Percentiles rank a stretch among this genome's conserved stretches.
Evolutionary conservation across 2,113 vertebrate species (phyloP).

Genomic region (Ailuropoda melanoleuca): DNA sequence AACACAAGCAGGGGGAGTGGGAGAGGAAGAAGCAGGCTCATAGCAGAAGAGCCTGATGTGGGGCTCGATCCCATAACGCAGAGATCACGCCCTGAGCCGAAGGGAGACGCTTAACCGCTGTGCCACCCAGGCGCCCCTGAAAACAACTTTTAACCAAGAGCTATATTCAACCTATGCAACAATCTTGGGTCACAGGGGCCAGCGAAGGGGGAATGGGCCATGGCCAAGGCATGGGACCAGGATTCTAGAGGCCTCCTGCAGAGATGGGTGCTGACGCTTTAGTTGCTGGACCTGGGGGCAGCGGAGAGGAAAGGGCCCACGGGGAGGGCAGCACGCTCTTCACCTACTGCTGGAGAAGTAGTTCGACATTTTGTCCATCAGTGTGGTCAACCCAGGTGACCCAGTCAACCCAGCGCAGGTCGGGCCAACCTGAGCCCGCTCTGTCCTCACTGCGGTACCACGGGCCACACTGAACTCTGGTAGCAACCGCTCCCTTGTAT

Average conservation of each 20-base stretch:
- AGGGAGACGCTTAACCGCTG: too few species aligned
- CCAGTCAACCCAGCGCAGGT: accelerated
- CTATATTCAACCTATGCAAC: not conserved
- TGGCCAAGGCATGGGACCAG: not conserved
- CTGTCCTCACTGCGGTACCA: accelerated
- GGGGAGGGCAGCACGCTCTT: too few species aligned
- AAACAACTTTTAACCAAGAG: not conserved
- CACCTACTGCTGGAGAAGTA: not conserved
- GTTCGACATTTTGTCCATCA: too few species aligned
- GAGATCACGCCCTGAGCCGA: too few species aligned
- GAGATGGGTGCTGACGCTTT: not conserved
- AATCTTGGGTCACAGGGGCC: not conserved
- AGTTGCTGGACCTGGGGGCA: not conserved
- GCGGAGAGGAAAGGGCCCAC: not conserved
- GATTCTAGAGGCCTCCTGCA: not conserved
- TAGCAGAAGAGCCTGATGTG: too few species aligned
- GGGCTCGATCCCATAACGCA: too few species aligned
- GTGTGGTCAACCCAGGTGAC: accelerated
- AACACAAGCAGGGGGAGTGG: too few species aligned
- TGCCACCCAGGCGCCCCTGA: too few species aligned
- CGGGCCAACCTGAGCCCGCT: too few species aligned
- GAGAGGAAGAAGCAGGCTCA: too few species aligned
- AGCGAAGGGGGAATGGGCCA: not conserved
- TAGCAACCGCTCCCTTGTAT: accelerated
- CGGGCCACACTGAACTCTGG: too few species aligned